Evolutionary conservation across 2,888 invertebrate genomes (phyloP).

Genomic region (Xestia rhomboidea): DNA sequence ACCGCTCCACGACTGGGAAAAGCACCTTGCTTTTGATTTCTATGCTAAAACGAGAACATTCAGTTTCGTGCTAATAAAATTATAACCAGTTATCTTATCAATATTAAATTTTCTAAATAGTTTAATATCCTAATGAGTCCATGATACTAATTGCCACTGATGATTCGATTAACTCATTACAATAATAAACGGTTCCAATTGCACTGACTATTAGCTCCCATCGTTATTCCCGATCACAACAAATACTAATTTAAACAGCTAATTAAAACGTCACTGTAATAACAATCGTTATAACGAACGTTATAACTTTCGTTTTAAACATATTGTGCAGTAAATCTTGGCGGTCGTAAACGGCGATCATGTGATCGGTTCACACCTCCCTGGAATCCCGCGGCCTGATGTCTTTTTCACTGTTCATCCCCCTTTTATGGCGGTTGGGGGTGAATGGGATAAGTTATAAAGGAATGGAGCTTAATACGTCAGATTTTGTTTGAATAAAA

Average conservation of each 20-base stretch:
- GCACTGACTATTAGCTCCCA: not conserved
- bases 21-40: not conserved
- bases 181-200: constrained; percentile 18
- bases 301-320: constrained; percentile 37
- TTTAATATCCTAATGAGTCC: not conserved
- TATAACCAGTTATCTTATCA: not conserved
- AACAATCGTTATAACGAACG: constrained; percentile 38
- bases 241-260: constrained; percentile 15
- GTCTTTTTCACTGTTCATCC: constrained; percentile 85
- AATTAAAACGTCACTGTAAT: constrained; percentile 44
- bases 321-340: constrained; percentile 75
- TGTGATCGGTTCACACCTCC: constrained; percentile 85
- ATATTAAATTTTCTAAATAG: constrained; percentile 3
- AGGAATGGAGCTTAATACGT: constrained; percentile 3
- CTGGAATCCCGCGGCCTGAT: constrained; percentile 79
- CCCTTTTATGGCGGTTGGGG: constrained; percentile 75
- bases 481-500: not conserved
- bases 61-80: not conserved
- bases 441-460: constrained; percentile 66
- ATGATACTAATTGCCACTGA: constrained; percentile 10
- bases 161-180: constrained; percentile 13
- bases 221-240: constrained; percentile 24
- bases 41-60: not conserved
- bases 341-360: constrained; percentile 81
- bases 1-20: not conserved